Base-by-base conservation (phyloP, 2,797 vertebrate species). In the Tamandua tetradactyla region DNA sequence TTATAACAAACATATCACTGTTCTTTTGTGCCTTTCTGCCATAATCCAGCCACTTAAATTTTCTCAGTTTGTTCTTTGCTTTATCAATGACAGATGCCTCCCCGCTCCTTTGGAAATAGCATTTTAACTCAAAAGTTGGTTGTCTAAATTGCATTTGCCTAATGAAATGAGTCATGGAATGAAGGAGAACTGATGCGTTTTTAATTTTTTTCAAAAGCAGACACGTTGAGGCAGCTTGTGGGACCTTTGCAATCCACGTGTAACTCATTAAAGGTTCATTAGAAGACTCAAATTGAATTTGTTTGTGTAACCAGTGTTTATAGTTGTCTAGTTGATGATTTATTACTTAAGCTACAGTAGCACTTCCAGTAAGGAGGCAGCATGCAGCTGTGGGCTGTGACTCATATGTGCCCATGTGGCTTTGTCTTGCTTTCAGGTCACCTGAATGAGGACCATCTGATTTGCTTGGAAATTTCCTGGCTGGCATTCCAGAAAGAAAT, bases 261-360 rank as follows among this genome's bases (percentile, higher is more conserved):
- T 22, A 96, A 90, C 86, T 96, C 47, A 3, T 97, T 97, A 96
- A 94, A 91, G 55, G 71, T 96, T 97, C 96, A 96, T 93, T 95
- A 97, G 93, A 79, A 80, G 75, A 52, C 90, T 90, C 87, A 95
- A 94, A 94, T 95, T 78, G 94, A 94, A 94, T 94, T 91, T 95
- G 96, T 93, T 97, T 96, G 93, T 92, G 85, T 80, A 95, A 49
- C 66, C 55, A 62, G 87, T 89, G 95, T 96, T 96, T 97, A 90
- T 94, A 94, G 97, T 96, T 91, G 95, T 93, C 81, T 8, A 86
- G 95, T 25, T 90, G 95, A 95, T 96, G 96, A 97, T 97, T 95
- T 96, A 96, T 96, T 87, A 85, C 93, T 66, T 30, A 84, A 89
- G 86, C 85, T 76, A 78, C 93, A 52, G 97, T 97, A 97, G 97